Conservation (phyloP, 2,888 invertebrate genomes). For the Zygaena filipendulae region DNA sequence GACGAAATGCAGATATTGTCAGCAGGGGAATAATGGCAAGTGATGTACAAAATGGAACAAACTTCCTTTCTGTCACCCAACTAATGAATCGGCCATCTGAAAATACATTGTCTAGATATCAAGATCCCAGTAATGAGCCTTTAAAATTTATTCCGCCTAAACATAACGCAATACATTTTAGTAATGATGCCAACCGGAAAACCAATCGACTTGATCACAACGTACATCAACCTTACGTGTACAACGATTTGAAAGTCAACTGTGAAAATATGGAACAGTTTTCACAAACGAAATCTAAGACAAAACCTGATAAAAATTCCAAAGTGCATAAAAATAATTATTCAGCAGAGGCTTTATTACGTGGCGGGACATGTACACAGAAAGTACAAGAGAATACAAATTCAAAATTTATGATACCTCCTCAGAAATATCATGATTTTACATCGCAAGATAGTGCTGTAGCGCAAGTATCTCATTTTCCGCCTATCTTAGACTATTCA, state of each 20-base stretch:
- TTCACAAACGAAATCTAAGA: constrained; percentile 37
- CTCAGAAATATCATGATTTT: constrained; percentile 52
- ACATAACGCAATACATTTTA: constrained; percentile 33
- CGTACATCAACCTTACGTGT: constrained; percentile 41
- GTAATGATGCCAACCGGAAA: constrained; percentile 41
- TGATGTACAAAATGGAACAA: constrained; percentile 50
- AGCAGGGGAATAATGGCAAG: constrained; percentile 32
- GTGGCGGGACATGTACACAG: constrained; percentile 46
- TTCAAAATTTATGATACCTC: constrained; percentile 36
- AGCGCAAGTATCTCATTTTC: constrained; percentile 60
- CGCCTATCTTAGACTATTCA: constrained; percentile 52
- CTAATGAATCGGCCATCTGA: constrained; percentile 57
- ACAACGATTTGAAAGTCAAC: constrained; percentile 41
- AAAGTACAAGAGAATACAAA: constrained; percentile 38
- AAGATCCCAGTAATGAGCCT: constrained; percentile 32
- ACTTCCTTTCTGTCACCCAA: constrained; percentile 58
- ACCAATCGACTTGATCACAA: constrained; percentile 36
- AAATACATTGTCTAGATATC: constrained; percentile 40
- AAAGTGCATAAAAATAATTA: constrained; percentile 55
- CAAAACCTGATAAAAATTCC: constrained; percentile 40
- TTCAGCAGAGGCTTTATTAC: constrained; percentile 52
- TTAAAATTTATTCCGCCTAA: constrained; percentile 33
- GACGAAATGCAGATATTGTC: constrained; percentile 37
- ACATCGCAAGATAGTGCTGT: constrained; percentile 42
- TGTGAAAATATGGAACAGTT: constrained; percentile 43